Base-by-base conservation (phyloP, 2,888 invertebrate genomes). In the Scaptomyza caliginosa region DNA sequence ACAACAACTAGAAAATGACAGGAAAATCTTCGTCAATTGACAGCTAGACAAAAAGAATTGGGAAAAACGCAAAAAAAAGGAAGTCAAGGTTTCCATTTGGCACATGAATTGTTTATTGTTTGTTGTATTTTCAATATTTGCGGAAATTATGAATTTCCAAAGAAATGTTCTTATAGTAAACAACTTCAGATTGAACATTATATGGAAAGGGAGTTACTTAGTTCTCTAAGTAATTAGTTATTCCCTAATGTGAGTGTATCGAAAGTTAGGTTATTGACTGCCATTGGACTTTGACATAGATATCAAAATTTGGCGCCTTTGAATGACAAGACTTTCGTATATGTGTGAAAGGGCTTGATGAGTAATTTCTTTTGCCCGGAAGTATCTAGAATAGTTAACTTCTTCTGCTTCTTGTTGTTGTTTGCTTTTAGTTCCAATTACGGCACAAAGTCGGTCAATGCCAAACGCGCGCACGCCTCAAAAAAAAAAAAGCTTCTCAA, bases 281-380 rank as follows among this genome's bases (percentile, higher is more conserved):
- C 50, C 30, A 30, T 39, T 51, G 69, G 84, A 81, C 81, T 80
- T 81, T 81, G 81, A 84, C 81, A 81, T 76, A 75, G 76, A 81
- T 79, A 75, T 77, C 38, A 52, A 38, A 11, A 21, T 32, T 26
- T 67, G 59, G 54, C 58, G 69, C 58, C 68, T 45, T 43, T 58
- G 50, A 21, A 21, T 21, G 21, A 21, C 4, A 21, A 4, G 21
- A 2, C n/a, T n/a, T n/a, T n/a, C n/a, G n/a, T n/a, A n/a, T n/a
- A n/a, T n/a, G n/a, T n/a, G 26, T 10, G 26, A 13, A 34, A 34
- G 8, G 34, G 16, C 16, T 32, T 7, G 30, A 17, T 43, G 42
- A 43, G 16, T 26, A 43, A 43, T 43, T 30, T 30, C 28, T 30
- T 32, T 6, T 21, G n/a, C 50, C 13, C 55, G 62, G 28, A 57